phyloP scores from a whole-genome alignment of 2,888 invertebrate genomes.

The Cheilosia grossa region DNA sequence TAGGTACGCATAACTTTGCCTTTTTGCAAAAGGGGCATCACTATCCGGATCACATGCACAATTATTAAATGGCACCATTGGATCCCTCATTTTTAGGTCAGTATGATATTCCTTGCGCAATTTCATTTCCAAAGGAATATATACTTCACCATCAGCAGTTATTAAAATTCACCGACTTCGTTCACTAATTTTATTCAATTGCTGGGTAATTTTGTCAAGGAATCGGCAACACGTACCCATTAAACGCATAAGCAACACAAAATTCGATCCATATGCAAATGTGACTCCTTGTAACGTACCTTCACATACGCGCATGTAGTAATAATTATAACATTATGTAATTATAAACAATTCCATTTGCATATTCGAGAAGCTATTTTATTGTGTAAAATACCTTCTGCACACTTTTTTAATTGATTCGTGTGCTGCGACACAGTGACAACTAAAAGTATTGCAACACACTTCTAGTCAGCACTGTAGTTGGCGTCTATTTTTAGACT shows the following conservation, averaged over 20 bases:
- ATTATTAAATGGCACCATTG: no score
- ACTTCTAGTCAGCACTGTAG: not conserved
- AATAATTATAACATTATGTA: conserved; percentile 62
- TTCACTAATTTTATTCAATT: conserved; percentile 63
- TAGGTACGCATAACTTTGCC: no score
- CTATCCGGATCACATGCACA: no score
- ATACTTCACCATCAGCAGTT: not conserved
- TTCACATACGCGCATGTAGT: conserved; percentile 61
- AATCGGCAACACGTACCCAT: conserved; percentile 47
- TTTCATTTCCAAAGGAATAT: conserved; percentile 22
- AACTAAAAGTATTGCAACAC: not conserved
- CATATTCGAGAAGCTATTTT: conserved; percentile 63
- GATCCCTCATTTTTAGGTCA: no score
- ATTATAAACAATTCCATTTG: conserved; percentile 68
- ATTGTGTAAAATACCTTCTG: conserved; percentile 48
- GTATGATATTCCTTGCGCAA: conserved; percentile 2
- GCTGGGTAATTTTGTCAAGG: conserved; percentile 49
- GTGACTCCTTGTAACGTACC: conserved; percentile 57
- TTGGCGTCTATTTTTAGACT: conserved; percentile 53
- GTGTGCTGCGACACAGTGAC: conserved; percentile 13
- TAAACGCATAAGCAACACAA: conserved; percentile 30
- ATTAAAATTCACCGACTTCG: not conserved
- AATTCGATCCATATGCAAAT: conserved; percentile 56
- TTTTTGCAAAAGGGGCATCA: no score
- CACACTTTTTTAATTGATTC: conserved; percentile 63